Base-by-base conservation (phyloP, 2,888 invertebrate genomes). In the Polyploca ridens region DNA sequence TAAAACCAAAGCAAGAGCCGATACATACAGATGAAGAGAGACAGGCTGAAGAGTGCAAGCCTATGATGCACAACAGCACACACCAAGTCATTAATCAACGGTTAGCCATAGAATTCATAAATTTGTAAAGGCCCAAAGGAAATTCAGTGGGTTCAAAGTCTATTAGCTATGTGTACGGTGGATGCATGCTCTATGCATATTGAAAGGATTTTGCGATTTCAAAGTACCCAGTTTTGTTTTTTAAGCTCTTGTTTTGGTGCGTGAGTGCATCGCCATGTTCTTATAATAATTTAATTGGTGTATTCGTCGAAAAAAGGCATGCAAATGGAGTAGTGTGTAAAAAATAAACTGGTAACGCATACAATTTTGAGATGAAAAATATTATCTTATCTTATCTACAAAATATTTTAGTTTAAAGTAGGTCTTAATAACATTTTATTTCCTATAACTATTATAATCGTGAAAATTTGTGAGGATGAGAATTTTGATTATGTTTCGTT, bases 61-160 rank as follows among this genome's bases (percentile, higher is more conserved):
- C 5, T 49, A 16, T 49, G 14, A 44, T 44, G 44, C 16, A 49
- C 6, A n/a, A 2, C 16, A 1, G 16, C 14, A 46, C 14, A 4
- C 54, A 19, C 19, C 16, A 54, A 54, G 54, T 54, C 54, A 19
- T 54, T 54, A 54, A 54, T 54, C 54, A 19, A 49, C 49, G 16
- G 54, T 54, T 54, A 54, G 54, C 10, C 54, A 54, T 54, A 49
- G 49, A 49, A 49, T 49, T 49, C 49, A 49, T 49, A 49, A 49
- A 49, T 49, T n/a, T 46, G 49, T 49, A 49, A 49, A 49, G 49
- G 49, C 16, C 16, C 49, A 49, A 49, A 49, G 49, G 49, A 16
- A 49, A 49, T 16, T 16, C 49, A 49, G n/a, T 49, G 11, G 7
- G n/a, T 49, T 16, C 49, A 49, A 16, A 49, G 49, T 49, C 49